Evolutionary conservation across 2,113 vertebrate species (phyloP).

Genomic region (Antechinus flavipes): DNA sequence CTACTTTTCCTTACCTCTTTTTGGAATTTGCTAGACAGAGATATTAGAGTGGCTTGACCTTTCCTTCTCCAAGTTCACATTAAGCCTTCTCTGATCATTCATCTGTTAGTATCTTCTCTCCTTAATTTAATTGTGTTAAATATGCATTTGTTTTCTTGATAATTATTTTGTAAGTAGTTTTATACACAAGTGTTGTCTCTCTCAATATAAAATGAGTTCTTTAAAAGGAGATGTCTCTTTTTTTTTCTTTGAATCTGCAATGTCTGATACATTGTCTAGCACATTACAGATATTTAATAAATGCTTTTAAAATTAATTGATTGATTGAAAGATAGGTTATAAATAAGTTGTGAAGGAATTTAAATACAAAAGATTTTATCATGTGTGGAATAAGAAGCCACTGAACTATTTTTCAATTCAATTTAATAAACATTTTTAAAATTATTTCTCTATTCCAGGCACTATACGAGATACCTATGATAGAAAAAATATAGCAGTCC

Average conservation of each 20-base stretch:
- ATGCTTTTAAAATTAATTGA: not conserved
- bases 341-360: not conserved
- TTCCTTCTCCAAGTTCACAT: not conserved
- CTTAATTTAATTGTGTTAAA: not conserved
- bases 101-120: not conserved
- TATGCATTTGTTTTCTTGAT: not conserved
- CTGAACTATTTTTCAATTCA: not conserved
- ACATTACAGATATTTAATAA: not conserved
- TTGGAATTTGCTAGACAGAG: not conserved
- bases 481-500: not conserved
- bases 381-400: too few relatives aligned
- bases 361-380: not conserved
- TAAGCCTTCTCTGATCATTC: not conserved
- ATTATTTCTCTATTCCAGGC: not conserved
- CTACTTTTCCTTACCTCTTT: not conserved
- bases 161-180: not conserved
- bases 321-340: not conserved
- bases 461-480: not conserved
- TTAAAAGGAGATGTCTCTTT: not conserved
- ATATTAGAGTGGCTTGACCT: not conserved
- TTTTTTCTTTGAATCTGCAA: not conserved
- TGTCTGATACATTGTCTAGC: not conserved
- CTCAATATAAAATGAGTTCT: not conserved
- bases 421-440: not conserved
- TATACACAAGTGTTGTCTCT: not conserved